Percentiles rank a stretch among this genome's conserved stretches.
Evolutionary conservation across 2,113 vertebrate genomes (phyloP).

Genomic region (Galbula dea): DNA sequence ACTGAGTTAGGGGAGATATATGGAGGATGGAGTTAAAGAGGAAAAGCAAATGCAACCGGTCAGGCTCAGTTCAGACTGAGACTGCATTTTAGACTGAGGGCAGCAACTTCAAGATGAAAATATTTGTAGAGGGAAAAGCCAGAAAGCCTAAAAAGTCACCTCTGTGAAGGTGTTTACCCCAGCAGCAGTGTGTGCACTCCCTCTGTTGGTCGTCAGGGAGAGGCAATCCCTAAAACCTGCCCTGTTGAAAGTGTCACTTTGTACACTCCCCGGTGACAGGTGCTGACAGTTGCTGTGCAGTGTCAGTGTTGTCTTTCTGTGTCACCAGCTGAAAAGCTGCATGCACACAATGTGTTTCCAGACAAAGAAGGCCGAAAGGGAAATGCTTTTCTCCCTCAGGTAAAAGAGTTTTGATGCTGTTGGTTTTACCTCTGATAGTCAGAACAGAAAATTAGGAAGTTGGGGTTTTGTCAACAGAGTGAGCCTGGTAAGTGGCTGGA

Average conservation of each 20-base stretch:
- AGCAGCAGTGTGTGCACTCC: constrained; percentile 14
- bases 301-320: neutral
- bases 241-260: neutral
- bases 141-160: neutral
- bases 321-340: neutral
- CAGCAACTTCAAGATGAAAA: neutral
- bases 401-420: neutral
- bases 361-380: neutral
- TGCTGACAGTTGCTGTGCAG: neutral
- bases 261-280: neutral
- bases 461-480: neutral
- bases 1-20: neutral
- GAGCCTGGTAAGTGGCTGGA: neutral
- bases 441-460: neutral
- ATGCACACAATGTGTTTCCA: neutral
- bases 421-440: neutral
- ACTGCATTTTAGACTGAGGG: neutral
- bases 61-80: neutral
- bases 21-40: neutral
- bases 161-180: neutral
- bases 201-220: neutral
- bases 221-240: neutral
- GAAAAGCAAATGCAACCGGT: neutral
- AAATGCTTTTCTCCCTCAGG: neutral
- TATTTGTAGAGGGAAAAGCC: neutral